Base-by-base conservation (phyloP, 2,888 invertebrate genomes). In the Zygothrica quintamaculata region DNA sequence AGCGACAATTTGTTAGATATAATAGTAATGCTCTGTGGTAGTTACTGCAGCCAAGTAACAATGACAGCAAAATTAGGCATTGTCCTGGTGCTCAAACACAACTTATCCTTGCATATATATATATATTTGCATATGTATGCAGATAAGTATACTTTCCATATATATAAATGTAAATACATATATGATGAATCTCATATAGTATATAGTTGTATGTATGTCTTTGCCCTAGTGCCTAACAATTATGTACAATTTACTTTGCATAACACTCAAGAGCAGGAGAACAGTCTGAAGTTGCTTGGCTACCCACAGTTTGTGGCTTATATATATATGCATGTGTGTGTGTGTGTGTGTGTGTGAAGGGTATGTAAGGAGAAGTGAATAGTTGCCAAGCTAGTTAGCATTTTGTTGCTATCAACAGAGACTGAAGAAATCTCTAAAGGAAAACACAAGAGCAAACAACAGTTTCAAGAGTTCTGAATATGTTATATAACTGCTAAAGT, bases 231-330 rank as follows among this genome's bases (percentile, higher is more conserved):
- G 71, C 61, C 84, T 67, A 70, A 82, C 84, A 80, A 80, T 80
- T 85, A 80, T 82, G 84, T 82, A 85, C 74, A 80, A 80, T 82
- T 80, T 76, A 80, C 84, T 80, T 80, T 82, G 86, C 80, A 80
- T 80, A 80, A 85, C 80, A 76, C 80, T 86, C 67, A 40, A 84
- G 61, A 65, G 66, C 68, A 48, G 15, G 9, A 60, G 15, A 47
- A 25, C 46, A 13, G 55, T 40, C 34, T 57, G 37, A 67, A 57
- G 70, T 72, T 70, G 66, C 55, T 48, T 25, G 36, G 44, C 73
- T 66, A 59, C 66, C 36, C 57, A 47, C 40, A 29, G 53, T 53
- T 62, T 52, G 69, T 56, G 68, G 61, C 53, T 18, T 8, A 16
- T 34, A n/a, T n/a, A n/a, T n/a, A n/a, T n/a, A n/a, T n/a, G n/a